Conservation (phyloP, 2,888 invertebrate species). For the Nephrocerus scutellatus region DNA sequence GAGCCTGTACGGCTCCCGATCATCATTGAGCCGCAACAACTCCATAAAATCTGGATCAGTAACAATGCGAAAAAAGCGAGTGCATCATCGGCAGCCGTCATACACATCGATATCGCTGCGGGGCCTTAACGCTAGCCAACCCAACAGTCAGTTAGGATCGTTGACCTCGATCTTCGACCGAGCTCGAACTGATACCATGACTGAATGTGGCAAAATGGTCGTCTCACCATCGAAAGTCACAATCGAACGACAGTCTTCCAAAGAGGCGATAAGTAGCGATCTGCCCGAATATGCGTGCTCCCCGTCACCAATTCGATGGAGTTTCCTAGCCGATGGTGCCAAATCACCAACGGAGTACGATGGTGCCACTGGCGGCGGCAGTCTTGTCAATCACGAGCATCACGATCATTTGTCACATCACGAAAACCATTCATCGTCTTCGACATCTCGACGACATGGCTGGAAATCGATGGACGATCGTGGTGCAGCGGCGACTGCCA, state of each 20-base stretch:
- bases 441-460: conserved; percentile 20
- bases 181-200: conserved; percentile 31
- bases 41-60: conserved; percentile 45
- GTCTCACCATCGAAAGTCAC: conserved; percentile 38
- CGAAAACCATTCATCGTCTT: background rate
- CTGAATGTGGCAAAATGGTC: conserved; percentile 27
- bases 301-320: conserved; percentile 48
- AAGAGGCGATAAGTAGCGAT: conserved; percentile 40
- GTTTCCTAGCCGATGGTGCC: conserved; percentile 42
- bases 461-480: conserved; percentile 29
- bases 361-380: conserved; percentile 22
- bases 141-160: conserved; percentile 41
- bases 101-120: conserved; percentile 44
- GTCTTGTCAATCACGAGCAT: conserved; percentile 15
- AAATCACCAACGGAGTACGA: conserved; percentile 40
- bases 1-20: conserved; percentile 45
- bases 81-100: conserved; percentile 41
- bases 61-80: conserved; percentile 37
- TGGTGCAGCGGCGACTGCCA: conserved; percentile 19
- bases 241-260: conserved; percentile 41
- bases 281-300: conserved; percentile 47
- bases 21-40: conserved; percentile 45
- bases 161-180: conserved; percentile 45
- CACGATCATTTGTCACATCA: conserved; percentile 8
- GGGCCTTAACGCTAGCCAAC: conserved; percentile 41